Conservation (phyloP, 2,888 invertebrate species). For the Dromius quadrimaculatus region DNA sequence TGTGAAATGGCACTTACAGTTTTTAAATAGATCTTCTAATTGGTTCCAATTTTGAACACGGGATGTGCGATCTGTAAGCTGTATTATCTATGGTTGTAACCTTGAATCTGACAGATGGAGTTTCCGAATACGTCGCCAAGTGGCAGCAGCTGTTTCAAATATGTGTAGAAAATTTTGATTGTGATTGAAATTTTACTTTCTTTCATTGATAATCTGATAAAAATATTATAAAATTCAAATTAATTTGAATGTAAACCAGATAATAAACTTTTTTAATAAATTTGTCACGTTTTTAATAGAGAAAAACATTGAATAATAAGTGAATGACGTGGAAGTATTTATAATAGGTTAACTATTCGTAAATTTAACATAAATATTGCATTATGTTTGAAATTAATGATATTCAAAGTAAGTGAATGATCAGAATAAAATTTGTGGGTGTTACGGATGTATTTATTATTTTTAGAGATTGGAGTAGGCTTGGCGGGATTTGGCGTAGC, state of each 20-base stretch:
- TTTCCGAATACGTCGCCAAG: background rate
- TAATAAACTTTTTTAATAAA: too few species aligned
- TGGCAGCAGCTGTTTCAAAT: constrained; percentile 8
- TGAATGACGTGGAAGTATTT: constrained; percentile 56
- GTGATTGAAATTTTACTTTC: constrained; percentile 10
- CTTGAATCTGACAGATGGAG: constrained; percentile 5
- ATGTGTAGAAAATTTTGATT: constrained; percentile 1
- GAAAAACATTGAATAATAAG: too few species aligned
- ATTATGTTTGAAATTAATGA: constrained; percentile 87
- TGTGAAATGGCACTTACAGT: too few species aligned
- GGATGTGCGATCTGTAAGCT: background rate
- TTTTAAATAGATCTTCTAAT: too few species aligned
- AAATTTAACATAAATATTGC: constrained; percentile 46
- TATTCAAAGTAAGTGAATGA: constrained; percentile 80
- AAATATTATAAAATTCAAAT: constrained; percentile 3
- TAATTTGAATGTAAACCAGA: background rate
- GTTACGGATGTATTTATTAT: constrained; percentile 54
- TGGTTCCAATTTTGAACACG: too few species aligned
- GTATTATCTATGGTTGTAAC: too few species aligned
- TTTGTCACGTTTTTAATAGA: too few species aligned
- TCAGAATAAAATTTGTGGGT: constrained; percentile 4
- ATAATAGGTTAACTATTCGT: constrained; percentile 53
- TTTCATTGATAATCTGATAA: constrained; percentile 11
- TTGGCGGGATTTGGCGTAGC: constrained; percentile 95
- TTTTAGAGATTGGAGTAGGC: constrained; percentile 96